Conservation (phyloP, 2,113 vertebrate species). For the Sebastes schlegelii region DNA sequence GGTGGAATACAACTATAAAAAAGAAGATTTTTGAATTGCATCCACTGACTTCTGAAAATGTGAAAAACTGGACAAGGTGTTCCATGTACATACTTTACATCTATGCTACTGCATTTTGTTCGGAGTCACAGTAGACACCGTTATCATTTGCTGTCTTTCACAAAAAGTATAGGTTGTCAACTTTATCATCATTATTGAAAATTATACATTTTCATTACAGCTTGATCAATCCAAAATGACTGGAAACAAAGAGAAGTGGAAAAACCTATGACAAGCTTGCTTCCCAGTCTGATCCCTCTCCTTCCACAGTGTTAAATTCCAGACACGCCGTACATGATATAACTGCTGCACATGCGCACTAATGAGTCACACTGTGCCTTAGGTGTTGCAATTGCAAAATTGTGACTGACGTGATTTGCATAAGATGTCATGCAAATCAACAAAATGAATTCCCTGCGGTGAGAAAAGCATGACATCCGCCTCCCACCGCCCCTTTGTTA, state of each 20-base stretch:
- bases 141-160: neutral
- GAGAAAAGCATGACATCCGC: slow-evolving; percentile 38
- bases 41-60: neutral
- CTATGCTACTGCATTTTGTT: neutral
- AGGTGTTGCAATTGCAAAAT: slow-evolving; percentile 48
- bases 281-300: neutral
- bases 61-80: neutral
- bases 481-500: slow-evolving; percentile 52
- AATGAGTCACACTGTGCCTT: slow-evolving; percentile 1
- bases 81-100: neutral
- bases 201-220: neutral
- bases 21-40: neutral
- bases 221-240: slow-evolving; percentile 9
- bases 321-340: slow-evolving; percentile 8
- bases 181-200: slow-evolving; percentile 8
- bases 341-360: slow-evolving; percentile 22
- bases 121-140: neutral
- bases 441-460: slow-evolving; percentile 48
- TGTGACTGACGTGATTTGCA: slow-evolving; percentile 62
- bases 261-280: neutral
- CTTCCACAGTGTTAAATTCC: neutral
- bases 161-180: neutral
- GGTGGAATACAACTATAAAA: neutral
- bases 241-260: slow-evolving; percentile 14
- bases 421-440: slow-evolving; percentile 51